Evolutionary conservation across 2,797 vertebrate genomes (phyloP), one percentile per base, ranked within the genome.

Genomic region (Zalophus californianus): DNA sequence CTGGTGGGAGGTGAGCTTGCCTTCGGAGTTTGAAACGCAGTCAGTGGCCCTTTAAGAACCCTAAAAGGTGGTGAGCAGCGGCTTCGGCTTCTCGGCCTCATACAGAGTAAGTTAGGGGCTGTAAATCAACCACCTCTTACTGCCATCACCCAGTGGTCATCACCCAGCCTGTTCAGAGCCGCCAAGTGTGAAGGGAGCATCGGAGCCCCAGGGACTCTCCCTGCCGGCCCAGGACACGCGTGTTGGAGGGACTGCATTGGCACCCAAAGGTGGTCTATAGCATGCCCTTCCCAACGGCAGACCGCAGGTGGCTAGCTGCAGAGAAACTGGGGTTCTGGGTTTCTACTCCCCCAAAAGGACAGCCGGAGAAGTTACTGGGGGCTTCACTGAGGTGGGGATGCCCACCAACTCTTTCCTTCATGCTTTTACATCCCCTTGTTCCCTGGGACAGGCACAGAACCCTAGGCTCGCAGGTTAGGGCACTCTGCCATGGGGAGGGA

Each of bases 11-110:
- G 73, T 52, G 85, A 93, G 86, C 96, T 68, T 84, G 84, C 86
- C 94, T 98, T 84, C 41, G 68, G 80, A 80, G 77, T 96, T 96
- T 89, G 91, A 95, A 91, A 98, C 7, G 15, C 35, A 68, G 96
- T 98, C 97, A 85, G 58, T 96, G 97, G 75, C 44, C 89, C 95
- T 98, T 83, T 60, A 75, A 75, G 80, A 95, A 83, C 23, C 8
- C 29, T 27, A 96, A 97, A 90, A 96, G 84, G 94, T 93, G 54
- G 32, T 38, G 8, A 50, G 64, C 86, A 14, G 60, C 54, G 95
- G 92, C 20, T 70, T 96, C 48, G 95, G 92, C 20, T 70, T 96
- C 48, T 83, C 95, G 87, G 73, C 96, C 96, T 94, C 50, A 2
- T 13, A 90, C 82, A 44, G 96, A 80, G 7, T 93, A 97, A 90